These are phyloP conservation scores for Drosophila aldrichi DNA, from an alignment of 2,888 invertebrate species.

Conservation along the genomic window DNA sequence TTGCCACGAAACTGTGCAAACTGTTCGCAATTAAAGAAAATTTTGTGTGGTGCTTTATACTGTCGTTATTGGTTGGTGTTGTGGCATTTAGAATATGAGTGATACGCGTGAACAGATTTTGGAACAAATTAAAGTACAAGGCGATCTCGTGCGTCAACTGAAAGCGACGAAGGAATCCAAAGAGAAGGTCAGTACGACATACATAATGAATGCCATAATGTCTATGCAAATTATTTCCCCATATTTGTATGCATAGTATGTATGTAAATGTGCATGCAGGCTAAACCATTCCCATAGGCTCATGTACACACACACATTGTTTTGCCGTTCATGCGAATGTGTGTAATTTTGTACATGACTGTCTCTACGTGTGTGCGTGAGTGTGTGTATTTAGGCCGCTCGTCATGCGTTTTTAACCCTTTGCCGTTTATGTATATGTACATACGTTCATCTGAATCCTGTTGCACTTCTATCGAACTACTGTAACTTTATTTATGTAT, in stretches of 20 bases:
- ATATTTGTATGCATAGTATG: constrained; percentile 2
- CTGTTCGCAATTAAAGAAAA: constrained; percentile 18
- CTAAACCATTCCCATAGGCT: constrained; percentile 10
- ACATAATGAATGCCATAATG: constrained; percentile 11
- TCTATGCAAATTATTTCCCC: constrained; percentile 8
- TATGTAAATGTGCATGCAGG: constrained; percentile 10
- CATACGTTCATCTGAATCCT: constrained; percentile 24
- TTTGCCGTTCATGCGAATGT: background rate
- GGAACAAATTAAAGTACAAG: constrained; percentile 90
- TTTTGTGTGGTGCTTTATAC: constrained; percentile 26
- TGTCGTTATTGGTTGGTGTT: constrained; percentile 29
- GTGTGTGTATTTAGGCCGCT: background rate
- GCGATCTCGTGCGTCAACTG: constrained; percentile 92
- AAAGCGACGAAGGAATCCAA: constrained; percentile 92
- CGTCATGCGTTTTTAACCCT: constrained; percentile 3
- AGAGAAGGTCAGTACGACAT: constrained; percentile 88
- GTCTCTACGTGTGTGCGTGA: background rate
- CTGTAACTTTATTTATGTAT: constrained; percentile 39
- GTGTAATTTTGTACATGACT: background rate
- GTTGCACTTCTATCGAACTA: constrained; percentile 26
- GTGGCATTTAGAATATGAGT: constrained; percentile 82
- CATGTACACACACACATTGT: constrained; percentile 3
- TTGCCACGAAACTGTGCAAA: constrained; percentile 23
- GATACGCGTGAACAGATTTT: constrained; percentile 87
- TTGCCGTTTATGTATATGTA: constrained; percentile 2